Base-by-base conservation (phyloP, 2,888 invertebrate species). In the Amorpha juglandis region DNA sequence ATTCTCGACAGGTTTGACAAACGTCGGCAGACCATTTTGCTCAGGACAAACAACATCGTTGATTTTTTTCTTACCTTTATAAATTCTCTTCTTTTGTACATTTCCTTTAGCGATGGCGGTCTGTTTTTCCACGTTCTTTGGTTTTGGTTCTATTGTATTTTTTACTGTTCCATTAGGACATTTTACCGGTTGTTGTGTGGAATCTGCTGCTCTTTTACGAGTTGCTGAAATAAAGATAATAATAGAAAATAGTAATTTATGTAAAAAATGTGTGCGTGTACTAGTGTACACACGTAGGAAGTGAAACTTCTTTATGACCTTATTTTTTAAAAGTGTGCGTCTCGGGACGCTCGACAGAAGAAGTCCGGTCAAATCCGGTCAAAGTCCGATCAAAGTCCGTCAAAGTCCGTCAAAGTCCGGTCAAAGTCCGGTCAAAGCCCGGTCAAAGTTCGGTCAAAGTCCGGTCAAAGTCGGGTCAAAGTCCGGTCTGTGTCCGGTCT, bases 181-280 rank as follows among this genome's bases (percentile, higher is more conserved):
- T 50, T 65, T 62, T 14, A 21, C 58, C 0, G 50, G 45, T 62
- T 35, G 35, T 42, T 58, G 65, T 27, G 71, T 74, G 7, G 75
- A 64, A 65, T 76, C 75, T 0, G 80, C 78, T 63, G 67, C 63
- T 63, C 75, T 73, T 67, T 77, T 79, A 65, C 71, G 74, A 33
- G 78, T 69, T 11, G 65, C 79, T 79, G 71, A 52, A 67, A 72
- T 63, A 16, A 53, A 9, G 19, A 8, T 2, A 12, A 45, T 45
- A 38, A 7, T 9, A 7, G 45, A 45, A 11, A 45, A 14, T 45
- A 45, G 14, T 45, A 11, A 42, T 7, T 42, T 42, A 42, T 47
- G 27, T n/a, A 48, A 48, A 48, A 14, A n/a, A 48, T 6, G 7
- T 7, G 7, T 6, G 9, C 7, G 7, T 38, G 38, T 38, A 38